These are phyloP conservation scores for Notospermus geniculatus DNA, from an alignment of 1,140 invertebrate genomes.

Conservation along the genomic window DNA sequence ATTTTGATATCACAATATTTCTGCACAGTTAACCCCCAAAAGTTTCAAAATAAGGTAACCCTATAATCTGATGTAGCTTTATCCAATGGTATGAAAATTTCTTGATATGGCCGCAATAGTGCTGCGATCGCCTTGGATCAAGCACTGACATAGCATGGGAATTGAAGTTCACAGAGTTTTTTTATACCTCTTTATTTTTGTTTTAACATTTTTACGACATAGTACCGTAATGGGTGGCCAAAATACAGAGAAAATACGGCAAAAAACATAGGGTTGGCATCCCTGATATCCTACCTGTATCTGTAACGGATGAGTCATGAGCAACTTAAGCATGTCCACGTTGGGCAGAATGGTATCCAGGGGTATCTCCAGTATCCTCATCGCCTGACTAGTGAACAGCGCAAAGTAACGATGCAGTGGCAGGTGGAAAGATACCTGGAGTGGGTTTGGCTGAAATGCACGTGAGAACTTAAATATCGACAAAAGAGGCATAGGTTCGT, in stretches of 20 bases:
- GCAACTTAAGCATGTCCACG: conserved; percentile 70
- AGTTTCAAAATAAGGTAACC: too few relatives aligned
- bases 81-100: too few relatives aligned
- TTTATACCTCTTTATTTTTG: background rate
- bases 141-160: too few relatives aligned
- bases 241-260: too few relatives aligned
- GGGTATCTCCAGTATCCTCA: conserved; percentile 74
- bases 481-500: background rate
- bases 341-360: conserved; percentile 73
- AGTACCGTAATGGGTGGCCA: too few relatives aligned
- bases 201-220: too few relatives aligned
- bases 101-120: too few relatives aligned
- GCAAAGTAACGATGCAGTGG: conserved; percentile 92
- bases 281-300: conserved; percentile 72
- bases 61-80: too few relatives aligned
- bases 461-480: background rate
- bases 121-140: too few relatives aligned
- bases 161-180: too few relatives aligned
- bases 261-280: background rate
- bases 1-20: too few relatives aligned
- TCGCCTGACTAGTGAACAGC: conserved; percentile 86
- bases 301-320: conserved; percentile 86
- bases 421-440: conserved; percentile 91
- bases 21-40: too few relatives aligned
- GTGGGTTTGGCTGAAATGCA: conserved; percentile 67